A percentile compares a stretch with the other conserved stretches of the same genome.
Conservation (phyloP, 2,113 vertebrate genomes). For the Phocoena sinus region DNA sequence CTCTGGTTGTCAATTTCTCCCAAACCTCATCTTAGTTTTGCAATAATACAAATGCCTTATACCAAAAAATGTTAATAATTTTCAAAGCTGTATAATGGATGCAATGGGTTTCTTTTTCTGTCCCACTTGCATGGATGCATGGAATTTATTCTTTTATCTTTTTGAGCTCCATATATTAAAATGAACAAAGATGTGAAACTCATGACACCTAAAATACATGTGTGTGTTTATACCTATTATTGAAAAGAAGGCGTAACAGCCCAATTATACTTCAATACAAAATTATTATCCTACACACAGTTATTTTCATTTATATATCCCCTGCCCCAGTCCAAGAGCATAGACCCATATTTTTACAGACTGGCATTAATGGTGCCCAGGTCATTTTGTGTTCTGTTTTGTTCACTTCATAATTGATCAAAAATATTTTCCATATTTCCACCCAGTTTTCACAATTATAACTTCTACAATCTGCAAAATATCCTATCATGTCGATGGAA, state of each 20-base stretch:
- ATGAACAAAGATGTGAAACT: conserved; percentile 13
- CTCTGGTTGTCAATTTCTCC: background rate
- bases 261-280: conserved; percentile 23
- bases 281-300: conserved; percentile 3
- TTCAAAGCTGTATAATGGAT: conserved; percentile 18
- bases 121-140: conserved; percentile 6
- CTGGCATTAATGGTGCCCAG: background rate
- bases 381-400: background rate
- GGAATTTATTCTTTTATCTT: conserved; percentile 34
- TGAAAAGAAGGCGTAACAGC: conserved; percentile 2
- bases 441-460: background rate
- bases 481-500: background rate
- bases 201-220: conserved; percentile 19
- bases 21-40: conserved; percentile 42
- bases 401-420: conserved; percentile 30
- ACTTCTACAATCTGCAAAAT: conserved; percentile 8
- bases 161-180: conserved; percentile 22
- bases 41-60: conserved; percentile 31
- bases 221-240: conserved; percentile 14
- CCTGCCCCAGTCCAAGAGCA: background rate
- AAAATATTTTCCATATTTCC: background rate
- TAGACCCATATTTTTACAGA: background rate
- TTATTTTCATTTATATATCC: background rate
- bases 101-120: background rate
- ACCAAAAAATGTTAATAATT: conserved; percentile 5